A percentile compares a stretch with the other conserved stretches of the same genome.
These are phyloP conservation scores for Tinamus major DNA, from an alignment of 2,797 vertebrate genomes.

Conservation along the genomic window DNA sequence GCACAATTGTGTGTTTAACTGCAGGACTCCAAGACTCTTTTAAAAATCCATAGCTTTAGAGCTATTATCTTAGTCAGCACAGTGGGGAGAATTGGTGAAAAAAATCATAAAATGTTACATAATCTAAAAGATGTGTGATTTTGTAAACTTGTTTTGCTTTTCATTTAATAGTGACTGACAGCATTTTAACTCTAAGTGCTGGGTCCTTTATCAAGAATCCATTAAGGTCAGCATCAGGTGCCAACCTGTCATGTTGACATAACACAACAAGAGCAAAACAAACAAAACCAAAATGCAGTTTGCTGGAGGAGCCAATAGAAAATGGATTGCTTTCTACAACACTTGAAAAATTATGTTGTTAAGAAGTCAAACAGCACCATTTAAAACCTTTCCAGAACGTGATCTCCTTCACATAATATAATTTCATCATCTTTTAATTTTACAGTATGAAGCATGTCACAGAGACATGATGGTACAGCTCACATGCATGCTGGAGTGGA, in stretches of 20 bases:
- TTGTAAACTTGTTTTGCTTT: slow-evolving; percentile 4
- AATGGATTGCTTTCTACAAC: slow-evolving; percentile 16
- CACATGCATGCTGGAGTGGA: no score
- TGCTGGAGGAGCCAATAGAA: slow-evolving; percentile 27
- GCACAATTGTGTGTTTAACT: slow-evolving; percentile 13
- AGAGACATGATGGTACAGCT: no score
- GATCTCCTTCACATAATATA: not conserved
- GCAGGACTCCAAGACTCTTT: not conserved
- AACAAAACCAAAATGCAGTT: slow-evolving; percentile 29
- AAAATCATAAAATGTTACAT: not conserved
- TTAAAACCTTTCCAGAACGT: slow-evolving; percentile 4
- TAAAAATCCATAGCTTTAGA: not conserved
- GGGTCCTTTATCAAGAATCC: slow-evolving; percentile 13
- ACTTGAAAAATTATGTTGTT: slow-evolving; percentile 7
- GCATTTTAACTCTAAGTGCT: not conserved
- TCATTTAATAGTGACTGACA: slow-evolving; percentile 5
- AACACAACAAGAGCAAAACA: not conserved
- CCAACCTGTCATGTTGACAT: slow-evolving; percentile 23
- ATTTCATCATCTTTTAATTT: not conserved
- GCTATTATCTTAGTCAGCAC: not conserved
- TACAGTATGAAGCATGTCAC: not conserved
- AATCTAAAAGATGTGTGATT: not conserved
- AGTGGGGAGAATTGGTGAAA: not conserved
- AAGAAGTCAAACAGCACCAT: not conserved
- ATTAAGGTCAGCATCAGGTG: slow-evolving; percentile 17